phyloP scores from a whole-genome alignment of 2,113 vertebrate species.

The Rhadina sibilatrix region DNA sequence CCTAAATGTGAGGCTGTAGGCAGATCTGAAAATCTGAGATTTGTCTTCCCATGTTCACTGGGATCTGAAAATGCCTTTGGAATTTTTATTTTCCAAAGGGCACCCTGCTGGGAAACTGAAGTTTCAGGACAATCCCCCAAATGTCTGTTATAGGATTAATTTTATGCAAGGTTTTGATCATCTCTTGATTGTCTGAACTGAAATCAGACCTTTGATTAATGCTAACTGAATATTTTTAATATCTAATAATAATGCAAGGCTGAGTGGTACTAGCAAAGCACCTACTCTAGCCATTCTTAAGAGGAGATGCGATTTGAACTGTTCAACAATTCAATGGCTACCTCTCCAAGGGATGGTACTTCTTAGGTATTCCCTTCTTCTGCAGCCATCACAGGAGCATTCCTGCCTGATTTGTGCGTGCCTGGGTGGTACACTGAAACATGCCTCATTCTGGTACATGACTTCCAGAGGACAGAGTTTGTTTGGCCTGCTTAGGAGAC shows the following conservation, averaged over 20 bases:
- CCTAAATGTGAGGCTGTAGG: neutral
- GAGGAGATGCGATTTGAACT: neutral
- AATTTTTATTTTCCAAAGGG: neutral
- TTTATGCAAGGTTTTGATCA: neutral
- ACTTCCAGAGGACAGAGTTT: neutral
- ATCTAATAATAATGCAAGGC: neutral
- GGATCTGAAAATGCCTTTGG: neutral
- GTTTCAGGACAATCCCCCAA: neutral
- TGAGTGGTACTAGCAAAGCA: neutral
- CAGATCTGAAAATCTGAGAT: neutral
- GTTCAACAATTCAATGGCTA: neutral
- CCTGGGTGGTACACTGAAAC: neutral
- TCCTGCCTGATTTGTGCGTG: neutral
- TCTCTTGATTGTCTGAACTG: neutral
- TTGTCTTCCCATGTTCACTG: neutral
- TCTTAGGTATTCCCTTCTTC: neutral
- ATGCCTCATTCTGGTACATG: neutral
- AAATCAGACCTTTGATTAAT: neutral
- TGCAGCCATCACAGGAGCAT: neutral
- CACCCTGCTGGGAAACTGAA: neutral
- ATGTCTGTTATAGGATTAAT: neutral
- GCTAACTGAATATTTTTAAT: neutral
- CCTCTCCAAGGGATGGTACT: neutral
- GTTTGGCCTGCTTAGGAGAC: neutral
- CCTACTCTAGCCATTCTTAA: neutral